Evolutionary conservation across 2,888 invertebrate species (phyloP).

Genomic region (Abscondita cerata): DNA sequence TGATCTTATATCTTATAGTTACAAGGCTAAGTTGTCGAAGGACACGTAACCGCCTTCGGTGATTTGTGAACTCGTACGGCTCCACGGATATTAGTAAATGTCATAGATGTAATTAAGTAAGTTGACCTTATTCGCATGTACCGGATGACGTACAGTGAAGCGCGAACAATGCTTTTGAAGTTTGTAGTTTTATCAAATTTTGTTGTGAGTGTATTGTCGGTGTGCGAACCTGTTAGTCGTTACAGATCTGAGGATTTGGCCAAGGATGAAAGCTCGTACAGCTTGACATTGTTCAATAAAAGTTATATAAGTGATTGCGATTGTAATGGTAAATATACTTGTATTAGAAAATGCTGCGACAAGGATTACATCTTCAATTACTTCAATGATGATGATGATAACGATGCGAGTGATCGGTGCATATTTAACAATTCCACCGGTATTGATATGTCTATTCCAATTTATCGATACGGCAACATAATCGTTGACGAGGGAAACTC

Average conservation of each 20-base stretch:
- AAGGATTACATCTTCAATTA: constrained; percentile 7
- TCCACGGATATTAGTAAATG: no score
- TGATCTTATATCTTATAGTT: no score
- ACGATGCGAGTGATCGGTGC: constrained; percentile 3
- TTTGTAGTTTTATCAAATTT: neutral
- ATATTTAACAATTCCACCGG: constrained; percentile 1
- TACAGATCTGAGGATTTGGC: neutral
- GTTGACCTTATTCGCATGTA: no score
- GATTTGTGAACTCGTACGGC: no score
- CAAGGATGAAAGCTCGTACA: neutral
- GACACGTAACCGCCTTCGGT: no score
- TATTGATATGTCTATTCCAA: constrained; percentile 1
- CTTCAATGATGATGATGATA: no score
- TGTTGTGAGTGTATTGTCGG: neutral
- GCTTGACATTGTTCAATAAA: neutral
- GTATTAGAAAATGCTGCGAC: constrained; percentile 21
- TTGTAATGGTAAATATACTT: constrained; percentile 11
- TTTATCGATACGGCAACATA: constrained; percentile 9
- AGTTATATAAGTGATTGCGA: constrained; percentile 8
- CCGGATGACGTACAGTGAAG: no score
- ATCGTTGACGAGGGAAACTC: constrained; percentile 2
- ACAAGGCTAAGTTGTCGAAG: no score
- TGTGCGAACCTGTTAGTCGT: neutral
- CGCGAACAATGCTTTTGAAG: neutral
- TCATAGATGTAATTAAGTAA: no score